Evolutionary conservation across 2,888 invertebrate species (phyloP).

Genomic region (Carterocephalus palaemon): DNA sequence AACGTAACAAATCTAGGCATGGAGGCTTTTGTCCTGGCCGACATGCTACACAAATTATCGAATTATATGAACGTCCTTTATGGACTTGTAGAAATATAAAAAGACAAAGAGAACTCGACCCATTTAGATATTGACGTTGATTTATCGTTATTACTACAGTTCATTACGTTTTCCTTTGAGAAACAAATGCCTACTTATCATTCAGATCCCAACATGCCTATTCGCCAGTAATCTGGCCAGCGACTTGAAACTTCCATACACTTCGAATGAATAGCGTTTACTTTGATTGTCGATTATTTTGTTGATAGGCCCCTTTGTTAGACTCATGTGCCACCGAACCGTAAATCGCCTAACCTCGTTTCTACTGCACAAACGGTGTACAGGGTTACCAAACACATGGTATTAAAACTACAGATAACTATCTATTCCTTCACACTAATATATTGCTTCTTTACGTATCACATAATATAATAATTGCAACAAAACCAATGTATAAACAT

Average conservation of each 20-base stretch:
- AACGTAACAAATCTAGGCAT: constrained; percentile 13
- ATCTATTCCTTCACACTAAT: too few relatives aligned
- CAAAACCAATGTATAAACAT: too few relatives aligned
- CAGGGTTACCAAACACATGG: constrained; percentile 7
- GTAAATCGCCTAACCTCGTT: constrained; percentile 20
- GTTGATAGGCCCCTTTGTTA: constrained; percentile 25
- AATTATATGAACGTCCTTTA: constrained; percentile 2
- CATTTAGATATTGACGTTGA: constrained; percentile 11
- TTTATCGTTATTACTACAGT: constrained; percentile 15
- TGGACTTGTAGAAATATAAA: background rate
- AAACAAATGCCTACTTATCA: constrained; percentile 19
- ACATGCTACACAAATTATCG: background rate
- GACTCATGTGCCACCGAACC: constrained; percentile 23
- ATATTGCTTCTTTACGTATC: too few relatives aligned
- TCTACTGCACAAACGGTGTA: constrained; percentile 6
- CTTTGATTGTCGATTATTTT: constrained; percentile 26
- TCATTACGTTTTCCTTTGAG: constrained; percentile 17
- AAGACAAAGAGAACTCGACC: background rate
- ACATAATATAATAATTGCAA: too few relatives aligned
- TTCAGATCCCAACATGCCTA: constrained; percentile 11
- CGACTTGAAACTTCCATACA: constrained; percentile 22
- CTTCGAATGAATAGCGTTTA: constrained; percentile 21
- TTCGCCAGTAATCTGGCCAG: constrained; percentile 18
- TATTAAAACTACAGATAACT: constrained; percentile 4
- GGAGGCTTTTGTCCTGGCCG: constrained; percentile 3